A percentile compares a stretch with the other conserved stretches of the same genome.
Conservation (phyloP, 2,113 vertebrate genomes). For the Steatornis caripensis region DNA sequence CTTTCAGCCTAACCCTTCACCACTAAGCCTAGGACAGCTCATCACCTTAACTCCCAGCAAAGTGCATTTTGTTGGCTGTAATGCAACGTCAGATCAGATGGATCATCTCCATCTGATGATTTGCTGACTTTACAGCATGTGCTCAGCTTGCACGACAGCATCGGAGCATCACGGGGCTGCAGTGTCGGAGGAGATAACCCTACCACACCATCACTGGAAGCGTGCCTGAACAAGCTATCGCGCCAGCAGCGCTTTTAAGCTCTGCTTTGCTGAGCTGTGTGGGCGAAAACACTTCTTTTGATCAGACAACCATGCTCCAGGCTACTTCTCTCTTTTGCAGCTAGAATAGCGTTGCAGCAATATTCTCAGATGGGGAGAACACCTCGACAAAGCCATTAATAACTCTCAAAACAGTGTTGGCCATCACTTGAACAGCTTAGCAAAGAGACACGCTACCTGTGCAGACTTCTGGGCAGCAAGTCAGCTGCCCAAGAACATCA, state of each 20-base stretch:
- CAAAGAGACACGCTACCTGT: neutral
- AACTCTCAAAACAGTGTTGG: neutral
- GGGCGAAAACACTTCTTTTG: neutral
- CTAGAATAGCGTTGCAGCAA: accelerated
- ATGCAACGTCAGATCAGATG: neutral
- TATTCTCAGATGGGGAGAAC: neutral
- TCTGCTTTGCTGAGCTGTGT: neutral
- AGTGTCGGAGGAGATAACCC: neutral
- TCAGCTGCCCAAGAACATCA: neutral
- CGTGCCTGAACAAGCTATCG: accelerated
- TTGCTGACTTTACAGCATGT: neutral
- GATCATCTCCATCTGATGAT: neutral
- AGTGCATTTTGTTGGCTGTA: neutral
- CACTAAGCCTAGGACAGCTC: neutral
- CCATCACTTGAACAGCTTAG: neutral
- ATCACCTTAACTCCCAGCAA: neutral
- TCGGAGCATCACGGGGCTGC: neutral
- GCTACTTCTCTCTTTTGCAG: neutral
- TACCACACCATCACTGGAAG: neutral
- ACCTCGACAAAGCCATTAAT: neutral
- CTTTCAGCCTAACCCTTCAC: neutral
- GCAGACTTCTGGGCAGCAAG: neutral
- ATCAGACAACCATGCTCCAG: neutral
- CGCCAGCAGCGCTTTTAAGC: neutral
- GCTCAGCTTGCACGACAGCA: neutral